phyloP scores from a whole-genome alignment of 2,113 vertebrate genomes.

The Ailurus styani region DNA sequence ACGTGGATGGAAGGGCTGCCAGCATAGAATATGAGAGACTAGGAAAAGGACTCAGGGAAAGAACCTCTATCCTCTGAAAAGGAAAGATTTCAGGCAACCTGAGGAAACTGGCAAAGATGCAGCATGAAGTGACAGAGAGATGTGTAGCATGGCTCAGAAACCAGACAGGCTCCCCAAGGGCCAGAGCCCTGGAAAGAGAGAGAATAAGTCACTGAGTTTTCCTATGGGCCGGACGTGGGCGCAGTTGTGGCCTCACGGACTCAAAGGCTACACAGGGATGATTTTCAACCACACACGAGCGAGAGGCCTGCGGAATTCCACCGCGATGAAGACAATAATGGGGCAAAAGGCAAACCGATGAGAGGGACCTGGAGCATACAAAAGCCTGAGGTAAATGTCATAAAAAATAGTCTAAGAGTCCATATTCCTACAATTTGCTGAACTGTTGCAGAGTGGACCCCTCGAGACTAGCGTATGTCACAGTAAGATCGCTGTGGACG shows the following conservation, averaged over 20 bases:
- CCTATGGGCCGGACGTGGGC: background rate
- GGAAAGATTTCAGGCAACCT: background rate
- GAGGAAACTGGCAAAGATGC: background rate
- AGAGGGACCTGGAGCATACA: background rate
- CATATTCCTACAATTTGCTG: background rate
- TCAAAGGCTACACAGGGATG: rapidly evolving
- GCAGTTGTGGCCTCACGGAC: background rate
- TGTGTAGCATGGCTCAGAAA: background rate
- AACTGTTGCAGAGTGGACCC: background rate
- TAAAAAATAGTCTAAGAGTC: background rate
- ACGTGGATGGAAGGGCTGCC: background rate
- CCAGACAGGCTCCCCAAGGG: background rate
- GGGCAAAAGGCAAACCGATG: background rate
- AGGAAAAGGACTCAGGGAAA: background rate
- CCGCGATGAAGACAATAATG: background rate
- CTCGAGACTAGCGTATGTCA: background rate
- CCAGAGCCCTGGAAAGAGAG: background rate
- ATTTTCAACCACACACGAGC: background rate
- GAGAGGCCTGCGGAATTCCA: background rate
- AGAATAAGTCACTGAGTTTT: background rate
- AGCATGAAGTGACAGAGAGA: background rate
- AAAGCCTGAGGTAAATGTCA: background rate
- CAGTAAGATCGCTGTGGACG: background rate
- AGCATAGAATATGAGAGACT: background rate
- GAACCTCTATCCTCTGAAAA: background rate